Conservation (phyloP, 2,797 vertebrate genomes). For the Gymnopithys bicolor region DNA sequence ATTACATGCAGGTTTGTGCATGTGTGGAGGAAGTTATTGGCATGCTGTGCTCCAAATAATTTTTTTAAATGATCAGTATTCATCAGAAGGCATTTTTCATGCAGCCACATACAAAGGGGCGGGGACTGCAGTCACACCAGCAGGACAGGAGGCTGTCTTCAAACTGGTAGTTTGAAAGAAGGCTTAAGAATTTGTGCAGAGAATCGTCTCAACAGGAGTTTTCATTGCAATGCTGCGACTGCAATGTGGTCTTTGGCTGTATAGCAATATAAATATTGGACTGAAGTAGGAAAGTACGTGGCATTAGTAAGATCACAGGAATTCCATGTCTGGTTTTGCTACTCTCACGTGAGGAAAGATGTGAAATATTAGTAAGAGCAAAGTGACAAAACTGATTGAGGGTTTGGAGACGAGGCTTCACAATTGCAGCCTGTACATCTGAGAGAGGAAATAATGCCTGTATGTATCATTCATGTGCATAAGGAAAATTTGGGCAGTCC, state of each 20-base stretch:
- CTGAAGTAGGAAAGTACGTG: background rate
- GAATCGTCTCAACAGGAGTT: background rate
- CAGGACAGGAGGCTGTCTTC: background rate
- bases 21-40: background rate
- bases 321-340: slow-evolving; percentile 9
- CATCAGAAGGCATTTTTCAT: background rate
- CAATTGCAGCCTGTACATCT: background rate
- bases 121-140: background rate
- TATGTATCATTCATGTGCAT: fast-evolving
- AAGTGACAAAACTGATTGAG: background rate
- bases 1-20: background rate
- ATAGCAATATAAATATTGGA: slow-evolving; percentile 24
- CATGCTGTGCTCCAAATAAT: fast-evolving
- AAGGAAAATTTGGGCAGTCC: background rate
- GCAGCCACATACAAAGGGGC: background rate
- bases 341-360: background rate
- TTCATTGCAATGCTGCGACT: background rate
- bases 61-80: background rate
- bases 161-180: background rate
- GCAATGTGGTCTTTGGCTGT: slow-evolving; percentile 43
- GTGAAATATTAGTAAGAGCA: background rate
- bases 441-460: background rate
- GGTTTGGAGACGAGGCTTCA: background rate
- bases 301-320: slow-evolving; percentile 3
- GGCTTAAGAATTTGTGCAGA: background rate